Base-by-base conservation (phyloP, 2,113 vertebrate genomes). In the Centropus unirufus region DNA sequence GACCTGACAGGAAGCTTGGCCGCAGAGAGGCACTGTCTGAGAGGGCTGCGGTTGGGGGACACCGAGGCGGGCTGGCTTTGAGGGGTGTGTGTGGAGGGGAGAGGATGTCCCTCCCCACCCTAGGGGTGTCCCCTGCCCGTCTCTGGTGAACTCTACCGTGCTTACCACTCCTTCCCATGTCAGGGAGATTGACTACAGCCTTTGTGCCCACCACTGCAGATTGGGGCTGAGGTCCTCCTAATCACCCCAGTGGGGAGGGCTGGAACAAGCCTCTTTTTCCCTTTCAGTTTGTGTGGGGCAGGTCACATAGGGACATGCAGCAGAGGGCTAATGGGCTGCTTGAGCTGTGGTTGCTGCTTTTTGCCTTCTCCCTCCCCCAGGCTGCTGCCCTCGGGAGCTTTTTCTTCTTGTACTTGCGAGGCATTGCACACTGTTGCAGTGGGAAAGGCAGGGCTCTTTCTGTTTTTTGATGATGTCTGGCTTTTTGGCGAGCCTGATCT, bases 281-380 rank as follows among this genome's bases (percentile, higher is more conserved):
- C 8, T 24, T 10, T 34, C 1, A 11, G 55, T 2, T 16, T 3
- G 29, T 1, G 5, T 9, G 32, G 14, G 83, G 72, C 57, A 9
- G 42, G 39, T 18, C 42, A 21, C 27, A 6, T 3, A 5, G 72
- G 67, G 67, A 14, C 52, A 1, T 13, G 20, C n/a, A 5, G 72
- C 59, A 4, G 12, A 5, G 39, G 18, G 44, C 0, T 40, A 1
- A 40, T 30, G 61, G 44, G 51, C n/a, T 19, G 20, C 29, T 11
- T 2, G 40, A 21, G 78, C 67, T 29, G 61, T 1, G 27, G 17
- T 5, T 34, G 21, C 34, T 4, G 52, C 21, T 0, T 1, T 0
- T 8, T 47, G 55, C 26, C 34, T 40, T 21, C 40, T 75, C 14
- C 42, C 2, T 51, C 3, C 15, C 15, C 12, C 2, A 2, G 22